A percentile compares a stretch with the other conserved stretches of the same genome.
Evolutionary conservation across 2,113 vertebrate genomes (phyloP).

Genomic region (Pogonocichla stellata): DNA sequence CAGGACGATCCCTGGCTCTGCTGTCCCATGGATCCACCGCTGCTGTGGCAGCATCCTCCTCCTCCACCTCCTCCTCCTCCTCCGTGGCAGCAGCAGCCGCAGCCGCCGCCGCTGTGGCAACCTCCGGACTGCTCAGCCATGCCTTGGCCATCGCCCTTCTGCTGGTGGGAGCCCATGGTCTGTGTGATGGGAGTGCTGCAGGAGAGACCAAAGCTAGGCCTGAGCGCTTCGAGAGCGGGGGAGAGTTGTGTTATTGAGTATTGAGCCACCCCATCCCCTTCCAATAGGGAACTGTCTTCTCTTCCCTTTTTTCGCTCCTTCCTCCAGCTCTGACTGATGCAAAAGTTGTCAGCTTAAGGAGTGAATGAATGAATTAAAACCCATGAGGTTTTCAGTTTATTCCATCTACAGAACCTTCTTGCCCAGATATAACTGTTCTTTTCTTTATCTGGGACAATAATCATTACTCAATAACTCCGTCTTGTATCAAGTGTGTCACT

Average conservation of each 20-base stretch:
- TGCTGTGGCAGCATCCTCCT: not conserved
- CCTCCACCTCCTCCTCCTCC: not conserved
- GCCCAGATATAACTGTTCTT: not conserved
- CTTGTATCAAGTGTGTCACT: not conserved
- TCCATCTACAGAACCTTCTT: not conserved
- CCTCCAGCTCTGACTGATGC: not conserved
- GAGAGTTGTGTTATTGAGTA: not conserved
- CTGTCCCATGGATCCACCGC: not conserved
- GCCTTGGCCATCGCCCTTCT: conserved; percentile 18
- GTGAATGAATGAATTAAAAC: not conserved
- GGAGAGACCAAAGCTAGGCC: not conserved
- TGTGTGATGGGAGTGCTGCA: not conserved
- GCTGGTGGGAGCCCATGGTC: conserved; percentile 52
- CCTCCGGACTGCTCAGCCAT: conserved; percentile 20
- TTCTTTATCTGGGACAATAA: not conserved
- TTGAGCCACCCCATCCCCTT: not conserved
- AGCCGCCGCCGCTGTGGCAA: not conserved
- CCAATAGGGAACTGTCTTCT: not conserved
- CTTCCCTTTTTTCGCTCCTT: not conserved
- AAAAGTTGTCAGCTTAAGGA: not conserved
- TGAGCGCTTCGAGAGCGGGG: not conserved
- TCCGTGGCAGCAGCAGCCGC: not conserved
- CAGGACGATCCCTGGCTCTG: conserved; percentile 19
- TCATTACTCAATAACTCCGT: not conserved
- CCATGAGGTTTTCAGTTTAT: not conserved